phyloP scores from a whole-genome alignment of 1,140 invertebrate species.

The Rhyzopertha dominica region DNA sequence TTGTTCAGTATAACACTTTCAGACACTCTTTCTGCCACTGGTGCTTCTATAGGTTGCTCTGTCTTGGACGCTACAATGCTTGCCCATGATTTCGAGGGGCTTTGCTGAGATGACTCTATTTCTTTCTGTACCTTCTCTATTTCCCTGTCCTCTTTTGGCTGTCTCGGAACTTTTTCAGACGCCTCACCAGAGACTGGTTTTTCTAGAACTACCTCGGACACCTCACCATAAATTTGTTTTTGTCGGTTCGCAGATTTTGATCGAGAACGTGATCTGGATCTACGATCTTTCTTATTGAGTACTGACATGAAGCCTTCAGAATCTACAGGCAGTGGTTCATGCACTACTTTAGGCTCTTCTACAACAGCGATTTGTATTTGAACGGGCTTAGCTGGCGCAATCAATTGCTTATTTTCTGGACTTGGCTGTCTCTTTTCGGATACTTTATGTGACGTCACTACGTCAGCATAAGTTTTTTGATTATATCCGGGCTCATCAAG shows the following conservation, averaged over 20 bases:
- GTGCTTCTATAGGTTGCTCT: constrained; percentile 19
- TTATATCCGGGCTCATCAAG: constrained; percentile 5
- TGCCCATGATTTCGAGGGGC: constrained; percentile 15
- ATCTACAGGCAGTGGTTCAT: constrained; percentile 20
- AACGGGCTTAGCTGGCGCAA: constrained; percentile 12
- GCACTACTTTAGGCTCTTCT: constrained; percentile 16
- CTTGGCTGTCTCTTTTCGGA: constrained; percentile 10
- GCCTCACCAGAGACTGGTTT: too few species aligned
- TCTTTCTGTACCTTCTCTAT: background rate
- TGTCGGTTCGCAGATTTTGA: too few species aligned
- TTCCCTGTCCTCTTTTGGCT: background rate
- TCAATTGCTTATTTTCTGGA: constrained; percentile 1
- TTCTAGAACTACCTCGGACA: too few species aligned
- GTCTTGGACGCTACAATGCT: constrained; percentile 19
- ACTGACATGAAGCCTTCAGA: constrained; percentile 35
- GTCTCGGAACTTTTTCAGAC: constrained; percentile 1
- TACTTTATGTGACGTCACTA: constrained; percentile 18
- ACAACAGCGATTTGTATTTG: constrained; percentile 27
- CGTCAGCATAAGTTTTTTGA: constrained; percentile 18
- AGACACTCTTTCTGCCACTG: constrained; percentile 7
- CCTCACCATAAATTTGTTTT: constrained; percentile 9
- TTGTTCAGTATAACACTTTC: constrained; percentile 13
- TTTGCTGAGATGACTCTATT: background rate
- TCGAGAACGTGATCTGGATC: constrained; percentile 29
- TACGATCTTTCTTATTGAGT: constrained; percentile 21